Base-by-base conservation (phyloP, 1,140 invertebrate species). In the Aporrectodea caliginosa region DNA sequence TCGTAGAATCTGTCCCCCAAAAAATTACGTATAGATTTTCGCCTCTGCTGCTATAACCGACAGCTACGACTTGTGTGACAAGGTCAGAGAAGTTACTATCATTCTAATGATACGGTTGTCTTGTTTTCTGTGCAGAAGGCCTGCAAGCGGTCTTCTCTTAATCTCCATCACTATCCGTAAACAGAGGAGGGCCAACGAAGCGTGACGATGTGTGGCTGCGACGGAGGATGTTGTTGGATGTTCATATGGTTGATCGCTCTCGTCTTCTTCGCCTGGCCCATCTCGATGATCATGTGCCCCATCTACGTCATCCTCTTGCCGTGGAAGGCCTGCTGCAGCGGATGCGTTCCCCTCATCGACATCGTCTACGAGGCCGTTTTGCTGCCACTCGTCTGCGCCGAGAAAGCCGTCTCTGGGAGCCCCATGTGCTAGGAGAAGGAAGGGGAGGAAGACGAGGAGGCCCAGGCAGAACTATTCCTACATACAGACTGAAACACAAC, bases 351-450 rank as follows among this genome's bases (percentile, higher is more conserved):
- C 27, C 16, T 43, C n/a, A 79, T 78, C 27, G 79, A 80, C 76
- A 69, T 80, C 34, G n/a, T 80, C 30, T 79, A 80, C 58, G 32
- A 80, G 35, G 79, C 30, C 22, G 79, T 80, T 58, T 33, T 78
- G 30, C 68, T 78, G 77, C 79, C 79, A 1, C 76, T 80, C 22
- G 43, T 80, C 35, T 80, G 79, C 30, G 79, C 79, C 22, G 75
- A 78, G 30, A 80, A 80, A 30, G 79, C 79, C 33, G 69, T 80
- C 14, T 29, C 34, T 29, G 79, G 79, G n/a, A 80, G 30, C 2
- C 76, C 77, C 16, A 79, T 80, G 43, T 77, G 75, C 43, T 77
- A 58, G 43, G 43, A n/a, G n/a, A n/a, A n/a, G n/a, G n/a, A n/a
- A n/a, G n/a, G n/a, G n/a, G n/a, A n/a, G n/a, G n/a, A n/a, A n/a